phyloP scores from a whole-genome alignment of 1,140 invertebrate species.

The Pogonomyrmex barbatus region DNA sequence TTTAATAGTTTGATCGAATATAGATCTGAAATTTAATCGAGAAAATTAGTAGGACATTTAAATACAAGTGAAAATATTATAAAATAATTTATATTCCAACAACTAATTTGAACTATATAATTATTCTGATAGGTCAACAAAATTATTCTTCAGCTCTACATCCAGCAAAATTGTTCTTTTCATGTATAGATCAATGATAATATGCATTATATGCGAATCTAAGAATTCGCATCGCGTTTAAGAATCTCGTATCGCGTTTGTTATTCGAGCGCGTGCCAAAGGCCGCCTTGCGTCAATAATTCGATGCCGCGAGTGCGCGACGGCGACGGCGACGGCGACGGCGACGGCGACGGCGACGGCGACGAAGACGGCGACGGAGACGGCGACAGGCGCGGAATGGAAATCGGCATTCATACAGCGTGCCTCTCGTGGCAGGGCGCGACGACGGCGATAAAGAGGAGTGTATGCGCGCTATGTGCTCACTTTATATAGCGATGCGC shows the following conservation, averaged over 20 bases:
- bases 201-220: too few species aligned
- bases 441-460: conserved; percentile 44
- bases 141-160: too few species aligned
- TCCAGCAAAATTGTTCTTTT: too few species aligned
- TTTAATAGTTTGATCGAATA: too few species aligned
- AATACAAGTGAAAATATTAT: too few species aligned
- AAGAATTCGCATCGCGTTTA: not conserved
- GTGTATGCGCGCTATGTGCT: not conserved
- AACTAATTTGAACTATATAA: too few species aligned
- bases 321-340: not conserved
- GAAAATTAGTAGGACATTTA: too few species aligned
- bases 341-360: not conserved
- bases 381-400: conserved; percentile 26
- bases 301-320: conserved; percentile 27
- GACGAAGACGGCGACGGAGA: too few species aligned
- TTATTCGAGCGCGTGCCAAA: conserved; percentile 62
- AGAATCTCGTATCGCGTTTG: conserved; percentile 54
- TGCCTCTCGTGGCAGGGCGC: conserved; percentile 44
- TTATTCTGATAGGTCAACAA: too few species aligned
- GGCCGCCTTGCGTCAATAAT: conserved; percentile 49
- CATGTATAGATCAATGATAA: too few species aligned
- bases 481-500: conserved; percentile 61
- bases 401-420: conserved; percentile 56
- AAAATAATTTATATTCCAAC: too few species aligned
- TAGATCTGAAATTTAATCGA: too few species aligned